Evolutionary conservation across 1,140 invertebrate genomes (phyloP).

Genomic region (Tetramorium simillimum): DNA sequence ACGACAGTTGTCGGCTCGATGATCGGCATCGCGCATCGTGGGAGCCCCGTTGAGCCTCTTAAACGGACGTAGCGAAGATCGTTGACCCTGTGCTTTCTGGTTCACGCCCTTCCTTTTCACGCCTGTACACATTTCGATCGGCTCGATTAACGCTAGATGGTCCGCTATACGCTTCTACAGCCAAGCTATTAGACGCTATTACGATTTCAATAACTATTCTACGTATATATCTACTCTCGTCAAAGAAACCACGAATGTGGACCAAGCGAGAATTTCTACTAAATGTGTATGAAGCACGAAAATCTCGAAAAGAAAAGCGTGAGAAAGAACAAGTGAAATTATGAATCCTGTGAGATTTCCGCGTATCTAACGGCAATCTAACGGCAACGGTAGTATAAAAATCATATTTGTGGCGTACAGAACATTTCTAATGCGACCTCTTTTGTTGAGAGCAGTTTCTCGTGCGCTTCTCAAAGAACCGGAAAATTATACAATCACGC

Average conservation of each 20-base stretch:
- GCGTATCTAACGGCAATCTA: neutral
- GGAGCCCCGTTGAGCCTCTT: slow-evolving; percentile 33
- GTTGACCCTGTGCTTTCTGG: slow-evolving; percentile 49
- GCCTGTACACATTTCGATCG: slow-evolving; percentile 40
- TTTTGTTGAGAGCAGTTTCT: slow-evolving; percentile 38
- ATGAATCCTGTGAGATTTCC: neutral
- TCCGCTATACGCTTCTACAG: neutral
- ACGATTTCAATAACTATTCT: neutral
- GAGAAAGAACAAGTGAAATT: neutral
- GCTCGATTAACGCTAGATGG: slow-evolving; percentile 16
- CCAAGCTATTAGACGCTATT: neutral
- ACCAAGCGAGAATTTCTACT: neutral
- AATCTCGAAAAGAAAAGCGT: neutral
- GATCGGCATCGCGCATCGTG: slow-evolving; percentile 63
- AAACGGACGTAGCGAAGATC: slow-evolving; percentile 46
- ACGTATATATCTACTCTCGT: neutral
- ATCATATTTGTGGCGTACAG: neutral
- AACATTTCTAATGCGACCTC: slow-evolving; percentile 49
- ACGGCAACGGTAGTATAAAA: neutral
- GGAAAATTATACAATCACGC: slow-evolving; percentile 44
- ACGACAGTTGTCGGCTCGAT: slow-evolving; percentile 19
- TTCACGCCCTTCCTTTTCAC: slow-evolving; percentile 53
- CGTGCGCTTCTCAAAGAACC: neutral
- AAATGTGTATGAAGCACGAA: neutral
- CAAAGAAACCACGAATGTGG: neutral